Base-by-base conservation (phyloP, 2,797 vertebrate genomes). In the Girardinus metallicus region DNA sequence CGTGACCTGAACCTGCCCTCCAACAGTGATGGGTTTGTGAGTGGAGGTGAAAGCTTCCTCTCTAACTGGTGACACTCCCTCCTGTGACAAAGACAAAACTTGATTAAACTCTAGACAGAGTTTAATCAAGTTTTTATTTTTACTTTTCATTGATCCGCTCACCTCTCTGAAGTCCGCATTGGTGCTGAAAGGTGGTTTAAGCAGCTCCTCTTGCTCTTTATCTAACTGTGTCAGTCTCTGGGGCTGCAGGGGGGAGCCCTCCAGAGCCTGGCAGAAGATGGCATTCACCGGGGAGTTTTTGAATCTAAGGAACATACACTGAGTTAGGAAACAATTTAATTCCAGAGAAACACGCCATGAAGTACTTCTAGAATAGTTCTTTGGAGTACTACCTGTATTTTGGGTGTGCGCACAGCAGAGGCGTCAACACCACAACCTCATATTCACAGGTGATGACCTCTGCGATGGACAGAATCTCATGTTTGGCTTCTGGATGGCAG, bases 391-490 rank as follows among this genome's bases (percentile, higher is more conserved):
- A 99, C 99, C 98, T 99, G 90, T 98, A 99, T 85, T 98, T 98
- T 46, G 99, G 99, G 88, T 99, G 99, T 68, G 62, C 95, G 89
- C 99, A 99, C 44, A 99, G 96, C 83, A 99, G 95, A 7, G 99
- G 98, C 0, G 99, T 99, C 92, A 99, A 80, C 91, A 99, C 98
- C 92, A 99, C 96, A 85, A 99, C 97, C 94, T 99, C 98, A 46
- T 99, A 99, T 95, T 99, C 97, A 89, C 99, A 99, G 79, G 97
- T 99, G 10, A 96, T 98, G 83, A 99, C 96, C 95, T 99, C 99
- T 11, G 99, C 98, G 1, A 99, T 96, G 0, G 98, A 99, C 76
- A 99, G 94, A 93, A 99, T 98, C 95, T 99, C 99, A 2, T 99
- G 98, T 87, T 99, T 99, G 80, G 98, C 97, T 89, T 99, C 98